A percentile compares a stretch with the other conserved stretches of the same genome.
Conservation (phyloP, 2,888 invertebrate species). For the Mongoloraphidia duomilia region DNA sequence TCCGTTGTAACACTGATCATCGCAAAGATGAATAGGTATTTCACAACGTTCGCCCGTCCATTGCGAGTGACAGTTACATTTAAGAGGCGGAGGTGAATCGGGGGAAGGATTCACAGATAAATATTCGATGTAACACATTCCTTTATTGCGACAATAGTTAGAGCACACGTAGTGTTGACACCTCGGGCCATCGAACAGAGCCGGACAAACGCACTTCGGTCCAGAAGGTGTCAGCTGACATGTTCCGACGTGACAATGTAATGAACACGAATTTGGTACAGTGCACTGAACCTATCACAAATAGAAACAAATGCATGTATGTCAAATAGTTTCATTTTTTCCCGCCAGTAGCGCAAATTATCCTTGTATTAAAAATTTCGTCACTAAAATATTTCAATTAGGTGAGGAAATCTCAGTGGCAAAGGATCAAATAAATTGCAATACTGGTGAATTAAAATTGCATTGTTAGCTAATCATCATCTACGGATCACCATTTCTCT, state of each 20-base stretch:
- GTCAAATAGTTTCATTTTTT: no score
- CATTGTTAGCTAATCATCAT: no score
- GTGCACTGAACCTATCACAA: no score
- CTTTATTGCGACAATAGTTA: slow-evolving; percentile 49
- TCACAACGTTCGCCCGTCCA: slow-evolving; percentile 54
- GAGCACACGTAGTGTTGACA: slow-evolving; percentile 59
- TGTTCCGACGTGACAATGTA: slow-evolving; percentile 45
- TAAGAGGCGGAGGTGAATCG: slow-evolving; percentile 19
- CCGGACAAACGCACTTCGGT: slow-evolving; percentile 48
- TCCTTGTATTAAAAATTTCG: no score
- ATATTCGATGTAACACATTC: slow-evolving; percentile 34
- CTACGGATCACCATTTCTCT: no score
- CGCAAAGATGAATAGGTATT: slow-evolving; percentile 39
- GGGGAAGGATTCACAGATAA: slow-evolving; percentile 18
- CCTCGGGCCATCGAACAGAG: slow-evolving; percentile 45
- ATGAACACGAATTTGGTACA: slow-evolving; percentile 29
- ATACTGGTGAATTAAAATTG: no score
- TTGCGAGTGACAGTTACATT: slow-evolving; percentile 43
- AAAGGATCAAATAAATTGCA: no score
- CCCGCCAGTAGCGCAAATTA: no score
- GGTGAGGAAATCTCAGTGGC: no score
- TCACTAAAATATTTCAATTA: no score
- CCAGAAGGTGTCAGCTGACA: slow-evolving; percentile 37
- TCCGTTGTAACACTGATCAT: slow-evolving; percentile 41
- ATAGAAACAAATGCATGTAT: no score